Conservation (phyloP, 1,140 invertebrate genomes). For the Oppia nitens region DNA sequence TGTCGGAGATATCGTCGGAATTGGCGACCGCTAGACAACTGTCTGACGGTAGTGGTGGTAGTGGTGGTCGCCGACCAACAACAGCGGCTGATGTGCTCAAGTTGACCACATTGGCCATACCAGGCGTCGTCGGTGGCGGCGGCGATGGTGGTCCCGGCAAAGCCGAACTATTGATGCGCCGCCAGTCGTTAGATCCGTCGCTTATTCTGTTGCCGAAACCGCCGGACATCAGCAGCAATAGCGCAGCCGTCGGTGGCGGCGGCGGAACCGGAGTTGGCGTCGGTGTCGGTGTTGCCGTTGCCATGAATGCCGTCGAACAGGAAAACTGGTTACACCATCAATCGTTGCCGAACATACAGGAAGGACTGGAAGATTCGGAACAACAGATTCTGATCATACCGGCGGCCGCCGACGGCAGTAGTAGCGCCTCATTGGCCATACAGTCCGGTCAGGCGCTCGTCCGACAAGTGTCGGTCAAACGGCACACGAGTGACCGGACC, state of each 20-base stretch:
- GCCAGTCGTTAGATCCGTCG: conserved; percentile 4
- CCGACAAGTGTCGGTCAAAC: neutral
- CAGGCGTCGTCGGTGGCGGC: neutral
- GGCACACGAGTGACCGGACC: neutral
- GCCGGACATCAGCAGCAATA: too few relatives aligned
- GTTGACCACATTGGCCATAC: neutral
- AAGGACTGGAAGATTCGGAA: conserved; percentile 5
- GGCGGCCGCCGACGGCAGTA: neutral
- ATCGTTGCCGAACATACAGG: conserved; percentile 15
- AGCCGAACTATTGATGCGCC: neutral
- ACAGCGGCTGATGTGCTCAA: neutral
- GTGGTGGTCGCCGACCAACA: neutral
- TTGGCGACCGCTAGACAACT: neutral
- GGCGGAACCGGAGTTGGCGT: neutral
- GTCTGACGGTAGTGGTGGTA: neutral
- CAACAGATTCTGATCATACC: neutral
- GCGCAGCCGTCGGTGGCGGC: neutral
- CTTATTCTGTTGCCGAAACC: neutral
- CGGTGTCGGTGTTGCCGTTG: neutral
- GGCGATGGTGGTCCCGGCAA: neutral
- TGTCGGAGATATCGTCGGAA: neutral
- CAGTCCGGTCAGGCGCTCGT: neutral
- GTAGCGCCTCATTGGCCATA: neutral
- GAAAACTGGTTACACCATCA: conserved; percentile 14
- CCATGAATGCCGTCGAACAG: neutral